Base-by-base conservation (phyloP, 2,888 invertebrate genomes). In the Xestia xanthographa region DNA sequence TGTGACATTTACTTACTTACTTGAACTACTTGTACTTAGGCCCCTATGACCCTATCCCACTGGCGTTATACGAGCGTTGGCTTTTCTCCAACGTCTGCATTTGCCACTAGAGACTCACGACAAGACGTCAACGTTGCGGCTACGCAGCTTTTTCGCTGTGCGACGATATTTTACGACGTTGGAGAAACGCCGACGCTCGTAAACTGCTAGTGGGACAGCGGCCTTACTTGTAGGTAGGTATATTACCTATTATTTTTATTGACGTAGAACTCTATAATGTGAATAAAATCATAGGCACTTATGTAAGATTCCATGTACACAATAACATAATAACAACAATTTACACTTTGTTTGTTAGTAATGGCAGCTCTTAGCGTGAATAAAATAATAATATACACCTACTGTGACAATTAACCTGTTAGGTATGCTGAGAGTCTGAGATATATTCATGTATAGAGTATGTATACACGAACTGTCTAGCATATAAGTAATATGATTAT, bases 241-340 rank as follows among this genome's bases (percentile, higher is more conserved):
- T n/a, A n/a, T n/a, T n/a, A 26, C 34, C 22, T 29, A 34, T n/a
- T 60, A 20, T n/a, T 75, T 17, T 29, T 9, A n/a, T n/a, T 76
- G 53, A 29, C 65, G 29, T 58, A 58, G 20, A 20, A 41, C 5
- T 26, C 9, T 14, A 41, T 26, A 22, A 14, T 22, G 45, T 20
- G 9, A 45, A 5, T n/a, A n/a, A 45, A 26, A 45, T n/a, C 34
- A 26, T 29, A 70, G 3, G 43, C 34, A 72, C 8, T 43, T 58
- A 29, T 26, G 17, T 45, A 58, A n/a, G 14, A 41, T 65, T 45
- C 22, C 43, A 26, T 45, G 65, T 26, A 38, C 41, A 56, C 45
- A 65, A 76, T 65, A 3, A 17, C 12, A 26, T 26, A 29, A 65
- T 29, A n/a, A 75, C 6, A 62, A 50, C 50, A n/a, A 62, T 62